phyloP scores from a whole-genome alignment of 2,888 invertebrate species.

The Cheilosia vernalis region DNA sequence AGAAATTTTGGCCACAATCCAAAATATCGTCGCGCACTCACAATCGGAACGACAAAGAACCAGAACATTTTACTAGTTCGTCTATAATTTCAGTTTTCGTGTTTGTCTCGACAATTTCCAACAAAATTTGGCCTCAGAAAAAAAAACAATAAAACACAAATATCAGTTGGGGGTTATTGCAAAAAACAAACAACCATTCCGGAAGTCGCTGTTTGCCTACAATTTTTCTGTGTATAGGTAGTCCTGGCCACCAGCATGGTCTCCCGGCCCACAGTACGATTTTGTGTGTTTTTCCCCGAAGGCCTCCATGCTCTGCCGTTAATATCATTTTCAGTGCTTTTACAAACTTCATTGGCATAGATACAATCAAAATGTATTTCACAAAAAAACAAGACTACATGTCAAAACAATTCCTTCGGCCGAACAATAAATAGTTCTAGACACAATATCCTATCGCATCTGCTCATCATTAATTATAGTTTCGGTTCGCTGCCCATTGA shows the following conservation, averaged over 20 bases:
- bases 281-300: not conserved
- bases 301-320: not conserved
- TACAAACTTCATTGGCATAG: not conserved
- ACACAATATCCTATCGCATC: conserved; percentile 40
- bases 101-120: conserved; percentile 28
- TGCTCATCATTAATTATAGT: conserved; percentile 65
- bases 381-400: not conserved
- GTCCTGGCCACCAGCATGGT: not conserved
- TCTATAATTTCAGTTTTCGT: conserved; percentile 54
- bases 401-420: conserved; percentile 1
- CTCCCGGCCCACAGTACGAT: conserved; percentile 1
- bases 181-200: conserved; percentile 55
- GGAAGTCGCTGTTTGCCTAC: conserved; percentile 40
- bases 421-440: conserved; percentile 16
- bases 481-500: conserved; percentile 21
- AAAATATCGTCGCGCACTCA: conserved; percentile 50
- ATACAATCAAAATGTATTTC: not conserved
- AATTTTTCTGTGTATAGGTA: not conserved
- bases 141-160: conserved; percentile 16
- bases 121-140: conserved; percentile 21
- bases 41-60: conserved; percentile 1
- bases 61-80: conserved; percentile 11
- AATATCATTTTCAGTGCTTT: conserved; percentile 2
- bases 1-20: conserved; percentile 39
- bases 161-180: conserved; percentile 29